phyloP scores from a whole-genome alignment of 2,797 vertebrate species.

The Rhodeus uyekii region DNA sequence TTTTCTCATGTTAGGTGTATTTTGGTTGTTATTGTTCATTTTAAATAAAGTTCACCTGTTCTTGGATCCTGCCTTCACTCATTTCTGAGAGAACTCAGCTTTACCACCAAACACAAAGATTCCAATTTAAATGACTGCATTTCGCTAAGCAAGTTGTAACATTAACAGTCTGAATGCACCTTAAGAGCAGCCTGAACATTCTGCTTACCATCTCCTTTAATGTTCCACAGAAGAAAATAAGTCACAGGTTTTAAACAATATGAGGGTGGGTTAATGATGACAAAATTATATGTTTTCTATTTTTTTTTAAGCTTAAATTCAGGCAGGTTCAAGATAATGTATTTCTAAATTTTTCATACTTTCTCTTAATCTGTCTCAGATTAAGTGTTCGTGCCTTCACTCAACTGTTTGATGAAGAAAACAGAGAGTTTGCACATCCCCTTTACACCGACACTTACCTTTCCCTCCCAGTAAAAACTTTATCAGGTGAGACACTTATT shows the following conservation, averaged over 20 bases:
- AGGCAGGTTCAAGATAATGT: background rate
- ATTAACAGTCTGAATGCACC: background rate
- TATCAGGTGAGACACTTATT: constrained; percentile 78
- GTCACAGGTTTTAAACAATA: background rate
- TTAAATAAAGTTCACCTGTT: too few relatives aligned
- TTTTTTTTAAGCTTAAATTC: background rate
- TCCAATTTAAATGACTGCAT: background rate
- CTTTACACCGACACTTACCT: constrained; percentile 91
- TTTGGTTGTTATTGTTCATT: too few relatives aligned
- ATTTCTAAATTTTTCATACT: background rate
- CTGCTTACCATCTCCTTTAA: background rate
- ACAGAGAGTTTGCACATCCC: constrained; percentile 79
- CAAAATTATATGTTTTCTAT: background rate
- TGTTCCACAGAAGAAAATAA: background rate
- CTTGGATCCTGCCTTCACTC: background rate
- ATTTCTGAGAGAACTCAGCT: background rate
- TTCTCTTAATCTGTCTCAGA: constrained; percentile 34
- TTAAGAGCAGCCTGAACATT: background rate
- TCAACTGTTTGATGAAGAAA: constrained; percentile 84
- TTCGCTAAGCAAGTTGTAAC: background rate
- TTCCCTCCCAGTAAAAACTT: constrained; percentile 86
- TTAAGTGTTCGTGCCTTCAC: constrained; percentile 93
- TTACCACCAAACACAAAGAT: background rate
- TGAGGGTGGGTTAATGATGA: background rate
- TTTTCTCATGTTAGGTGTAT: too few relatives aligned